Evolutionary conservation across 2,113 vertebrate genomes (phyloP).

Genomic region (Cryptomyrus ogoouensis): DNA sequence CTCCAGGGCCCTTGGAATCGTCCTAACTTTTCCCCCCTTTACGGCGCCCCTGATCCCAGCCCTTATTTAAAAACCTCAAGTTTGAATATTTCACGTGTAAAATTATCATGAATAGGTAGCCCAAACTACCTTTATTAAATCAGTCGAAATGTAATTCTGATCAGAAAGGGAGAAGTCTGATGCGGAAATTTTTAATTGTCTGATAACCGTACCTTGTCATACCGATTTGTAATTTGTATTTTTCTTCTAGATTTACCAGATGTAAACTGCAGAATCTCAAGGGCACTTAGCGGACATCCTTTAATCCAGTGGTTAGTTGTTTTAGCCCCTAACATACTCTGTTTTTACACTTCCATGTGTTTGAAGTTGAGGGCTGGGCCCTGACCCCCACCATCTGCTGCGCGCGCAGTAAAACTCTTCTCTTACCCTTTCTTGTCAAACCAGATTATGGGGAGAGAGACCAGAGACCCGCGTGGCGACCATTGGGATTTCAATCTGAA

Average conservation of each 20-base stretch:
- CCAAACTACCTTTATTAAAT: background rate
- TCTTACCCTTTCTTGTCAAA: constrained; percentile 80
- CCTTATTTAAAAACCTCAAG: background rate
- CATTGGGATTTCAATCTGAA: constrained; percentile 89
- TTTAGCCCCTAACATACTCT: constrained; percentile 73
- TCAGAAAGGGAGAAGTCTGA: background rate
- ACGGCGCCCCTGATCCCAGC: too few relatives aligned
- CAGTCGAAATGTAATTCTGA: background rate
- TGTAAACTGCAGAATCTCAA: constrained; percentile 55
- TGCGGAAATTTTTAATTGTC: background rate
- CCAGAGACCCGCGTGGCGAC: constrained; percentile 81
- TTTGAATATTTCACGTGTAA: background rate
- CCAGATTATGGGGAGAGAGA: constrained; percentile 75
- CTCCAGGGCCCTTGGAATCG: too few relatives aligned
- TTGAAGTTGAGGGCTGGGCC: constrained; percentile 69
- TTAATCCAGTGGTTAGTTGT: constrained; percentile 75
- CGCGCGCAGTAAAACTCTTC: constrained; percentile 73
- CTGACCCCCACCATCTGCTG: constrained; percentile 77
- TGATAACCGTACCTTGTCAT: constrained; percentile 6
- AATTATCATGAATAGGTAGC: background rate
- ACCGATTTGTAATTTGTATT: constrained; percentile 21
- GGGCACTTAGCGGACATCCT: constrained; percentile 78
- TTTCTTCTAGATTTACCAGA: constrained; percentile 23
- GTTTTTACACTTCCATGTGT: constrained; percentile 82
- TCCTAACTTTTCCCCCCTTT: too few relatives aligned